phyloP scores from a whole-genome alignment of 64 coral and sea anemone genomes.

The Pocillopora verrucosa region DNA sequence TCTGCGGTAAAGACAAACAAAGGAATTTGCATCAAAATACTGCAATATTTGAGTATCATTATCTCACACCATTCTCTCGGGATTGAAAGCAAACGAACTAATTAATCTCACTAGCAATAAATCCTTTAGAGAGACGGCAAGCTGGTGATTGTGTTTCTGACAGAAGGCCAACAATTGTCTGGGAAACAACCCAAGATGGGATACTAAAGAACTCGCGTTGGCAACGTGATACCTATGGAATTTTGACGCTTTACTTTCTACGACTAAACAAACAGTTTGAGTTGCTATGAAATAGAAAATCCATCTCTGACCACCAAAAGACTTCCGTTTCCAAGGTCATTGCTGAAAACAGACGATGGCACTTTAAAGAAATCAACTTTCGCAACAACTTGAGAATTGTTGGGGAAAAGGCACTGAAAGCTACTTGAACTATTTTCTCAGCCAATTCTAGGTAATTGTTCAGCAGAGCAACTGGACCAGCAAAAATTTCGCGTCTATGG shows the following conservation, averaged over 20 bases:
- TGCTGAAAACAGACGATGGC: too few relatives aligned
- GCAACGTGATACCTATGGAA: too few relatives aligned
- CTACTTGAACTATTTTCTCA: not conserved
- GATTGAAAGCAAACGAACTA: slow-evolving; percentile 3
- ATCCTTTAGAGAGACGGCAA: not conserved
- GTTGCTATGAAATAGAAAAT: not conserved
- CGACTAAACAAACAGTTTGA: not conserved
- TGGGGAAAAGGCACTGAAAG: not conserved
- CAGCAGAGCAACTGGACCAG: too few relatives aligned
- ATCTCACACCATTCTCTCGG: not conserved
- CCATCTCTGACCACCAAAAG: not conserved
- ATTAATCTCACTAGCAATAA: slow-evolving; percentile 12
- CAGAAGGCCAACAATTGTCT: not conserved
- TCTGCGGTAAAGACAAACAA: not conserved
- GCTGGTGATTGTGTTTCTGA: not conserved
- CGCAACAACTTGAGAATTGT: not conserved
- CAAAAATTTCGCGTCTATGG: not conserved
- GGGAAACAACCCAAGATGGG: not conserved
- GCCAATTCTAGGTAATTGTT: not conserved
- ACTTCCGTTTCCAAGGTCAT: too few relatives aligned
- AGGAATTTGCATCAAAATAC: slow-evolving; percentile 11
- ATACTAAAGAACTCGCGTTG: too few relatives aligned
- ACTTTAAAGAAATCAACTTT: not conserved
- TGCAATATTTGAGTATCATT: slow-evolving; percentile 32
- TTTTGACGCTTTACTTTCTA: too few relatives aligned